A percentile compares a stretch with the other conserved stretches of the same genome.
Conservation (phyloP, 1,140 invertebrate species). For the Saccostrea glomerata region DNA sequence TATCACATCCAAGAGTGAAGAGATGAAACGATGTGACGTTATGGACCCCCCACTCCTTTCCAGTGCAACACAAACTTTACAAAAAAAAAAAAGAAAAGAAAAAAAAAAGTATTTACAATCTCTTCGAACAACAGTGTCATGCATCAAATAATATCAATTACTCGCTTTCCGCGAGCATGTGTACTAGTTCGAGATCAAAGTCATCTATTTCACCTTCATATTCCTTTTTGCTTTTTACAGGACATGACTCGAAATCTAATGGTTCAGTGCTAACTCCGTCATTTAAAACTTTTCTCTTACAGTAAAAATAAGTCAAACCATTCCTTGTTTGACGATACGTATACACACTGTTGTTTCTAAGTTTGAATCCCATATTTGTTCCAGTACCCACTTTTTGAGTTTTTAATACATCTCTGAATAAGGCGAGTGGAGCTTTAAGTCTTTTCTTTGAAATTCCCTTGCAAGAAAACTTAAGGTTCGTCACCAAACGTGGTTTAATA, state of each 20-base stretch:
- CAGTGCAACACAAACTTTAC: too few relatives aligned
- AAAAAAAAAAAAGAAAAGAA: too few relatives aligned
- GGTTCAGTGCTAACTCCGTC: slow-evolving; percentile 48
- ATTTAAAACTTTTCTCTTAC: slow-evolving; percentile 47
- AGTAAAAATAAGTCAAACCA: slow-evolving; percentile 53
- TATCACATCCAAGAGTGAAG: too few relatives aligned
- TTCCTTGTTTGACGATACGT: slow-evolving; percentile 45
- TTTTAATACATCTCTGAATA: slow-evolving; percentile 42
- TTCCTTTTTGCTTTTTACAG: slow-evolving; percentile 2
- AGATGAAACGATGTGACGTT: too few relatives aligned
- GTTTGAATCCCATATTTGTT: slow-evolving; percentile 34
- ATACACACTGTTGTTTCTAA: slow-evolving; percentile 33
- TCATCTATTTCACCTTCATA: slow-evolving; percentile 8
- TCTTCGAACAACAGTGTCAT: too few relatives aligned
- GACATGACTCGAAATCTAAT: slow-evolving; percentile 48
- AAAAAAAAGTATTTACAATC: too few relatives aligned
- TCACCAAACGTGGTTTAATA: background rate
- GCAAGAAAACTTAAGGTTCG: slow-evolving; percentile 44
- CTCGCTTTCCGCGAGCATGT: background rate
- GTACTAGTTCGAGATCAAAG: background rate
- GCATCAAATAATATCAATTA: background rate
- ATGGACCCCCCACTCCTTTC: too few relatives aligned
- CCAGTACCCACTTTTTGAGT: slow-evolving; percentile 18
- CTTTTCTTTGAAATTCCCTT: slow-evolving; percentile 43
- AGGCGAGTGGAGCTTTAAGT: slow-evolving; percentile 35